These are phyloP conservation scores for Hemichromis elongatus DNA, from an alignment of 2,113 vertebrate species.

Conservation along the genomic window DNA sequence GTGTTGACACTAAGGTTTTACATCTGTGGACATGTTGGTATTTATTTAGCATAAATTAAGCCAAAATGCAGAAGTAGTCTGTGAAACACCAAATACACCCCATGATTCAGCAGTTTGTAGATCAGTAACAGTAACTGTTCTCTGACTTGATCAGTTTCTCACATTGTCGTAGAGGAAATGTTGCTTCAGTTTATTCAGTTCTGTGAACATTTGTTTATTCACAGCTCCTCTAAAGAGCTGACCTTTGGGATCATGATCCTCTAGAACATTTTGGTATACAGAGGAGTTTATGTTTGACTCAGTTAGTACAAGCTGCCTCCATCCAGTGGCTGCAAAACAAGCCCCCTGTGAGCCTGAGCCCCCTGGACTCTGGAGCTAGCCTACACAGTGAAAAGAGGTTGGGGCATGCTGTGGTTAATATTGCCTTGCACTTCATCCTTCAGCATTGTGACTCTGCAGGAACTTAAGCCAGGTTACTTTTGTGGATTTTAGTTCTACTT, in stretches of 20 bases:
- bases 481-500: rapidly evolving
- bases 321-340: rapidly evolving
- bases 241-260: rapidly evolving
- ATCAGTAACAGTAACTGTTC: not conserved
- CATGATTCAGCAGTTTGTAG: not conserved
- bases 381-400: rapidly evolving
- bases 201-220: not conserved
- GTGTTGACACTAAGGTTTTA: rapidly evolving
- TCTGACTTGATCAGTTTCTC: not conserved
- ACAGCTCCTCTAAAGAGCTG: not conserved
- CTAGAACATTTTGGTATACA: rapidly evolving
- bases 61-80: rapidly evolving
- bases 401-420: not conserved
- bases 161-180: not conserved
- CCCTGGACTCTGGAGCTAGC: not conserved
- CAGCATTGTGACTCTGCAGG: not conserved
- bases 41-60: not conserved
- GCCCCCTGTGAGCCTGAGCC: rapidly evolving
- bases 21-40: rapidly evolving
- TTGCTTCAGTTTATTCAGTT: not conserved
- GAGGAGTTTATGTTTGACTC: rapidly evolving
- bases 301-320: too few relatives aligned
- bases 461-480: not conserved
- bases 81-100: not conserved
- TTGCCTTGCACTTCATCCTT: not conserved